These are phyloP conservation scores for Stenotaenia linearis DNA, from an alignment of 2,888 invertebrate species.

Conservation along the genomic window DNA sequence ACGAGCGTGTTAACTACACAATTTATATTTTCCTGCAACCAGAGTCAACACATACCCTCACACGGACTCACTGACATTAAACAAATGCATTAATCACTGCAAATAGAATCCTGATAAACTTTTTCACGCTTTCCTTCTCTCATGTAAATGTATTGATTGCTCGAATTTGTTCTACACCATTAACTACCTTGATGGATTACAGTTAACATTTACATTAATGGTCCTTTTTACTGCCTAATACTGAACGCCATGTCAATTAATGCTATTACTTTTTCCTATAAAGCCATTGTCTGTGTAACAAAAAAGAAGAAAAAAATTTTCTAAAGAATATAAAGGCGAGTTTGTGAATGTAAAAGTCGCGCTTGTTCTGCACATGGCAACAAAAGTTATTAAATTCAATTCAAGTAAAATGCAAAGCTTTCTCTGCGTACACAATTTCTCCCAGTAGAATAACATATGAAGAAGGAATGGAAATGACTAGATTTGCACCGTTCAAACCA, in stretches of 20 bases:
- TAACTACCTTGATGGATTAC: neutral
- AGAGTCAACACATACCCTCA: neutral
- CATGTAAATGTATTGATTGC: neutral
- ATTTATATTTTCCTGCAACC: neutral
- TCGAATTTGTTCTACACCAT: neutral
- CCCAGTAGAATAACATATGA: neutral
- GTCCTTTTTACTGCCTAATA: neutral
- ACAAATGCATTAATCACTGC: neutral
- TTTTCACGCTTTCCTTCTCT: neutral
- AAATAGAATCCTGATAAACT: neutral
- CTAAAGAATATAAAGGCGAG: neutral
- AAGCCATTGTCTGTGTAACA: neutral
- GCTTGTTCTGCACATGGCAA: neutral
- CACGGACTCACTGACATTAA: neutral
- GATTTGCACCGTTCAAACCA: neutral
- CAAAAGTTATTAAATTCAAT: neutral
- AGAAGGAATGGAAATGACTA: neutral
- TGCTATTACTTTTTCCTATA: neutral
- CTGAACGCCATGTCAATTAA: neutral
- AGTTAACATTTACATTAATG: neutral
- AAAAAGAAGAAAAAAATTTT: neutral
- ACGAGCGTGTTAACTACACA: too few species aligned
- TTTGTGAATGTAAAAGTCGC: neutral
- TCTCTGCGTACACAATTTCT: neutral
- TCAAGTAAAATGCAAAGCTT: neutral